Base-by-base conservation (phyloP, 2,797 vertebrate species). In the Emydoidea blandingii region DNA sequence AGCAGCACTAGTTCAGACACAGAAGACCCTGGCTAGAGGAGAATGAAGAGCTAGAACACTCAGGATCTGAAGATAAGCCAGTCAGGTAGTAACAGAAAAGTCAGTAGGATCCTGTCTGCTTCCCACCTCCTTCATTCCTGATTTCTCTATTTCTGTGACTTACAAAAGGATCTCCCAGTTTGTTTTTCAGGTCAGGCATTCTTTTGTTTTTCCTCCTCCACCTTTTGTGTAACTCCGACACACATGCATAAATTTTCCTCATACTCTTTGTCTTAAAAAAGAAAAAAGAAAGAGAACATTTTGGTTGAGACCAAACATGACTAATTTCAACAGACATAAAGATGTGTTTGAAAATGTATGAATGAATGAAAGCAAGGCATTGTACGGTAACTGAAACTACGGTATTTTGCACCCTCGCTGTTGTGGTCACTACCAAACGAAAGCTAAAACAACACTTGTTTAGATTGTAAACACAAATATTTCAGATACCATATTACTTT, bases 181-280 rank as follows among this genome's bases (percentile, higher is more conserved):
- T 44, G 12, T 59, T 96, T 93, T 53, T 74, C 89, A 88, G 86
- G 87, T 96, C 89, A 96, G 83, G 50, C 34, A 92, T 74, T 76
- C 82, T 82, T 68, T 89, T 93, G 85, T 44, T 91, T 88, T 94
- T 89, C 79, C 83, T 91, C 88, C 82, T 93, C 47, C 88, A 65
- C 34, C 18, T 68, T 68, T 68, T 21, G 62, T 21, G 62, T 37
- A 68, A 37, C 34, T 37, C 16, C 16, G 91, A 95, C 78, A 53
- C 3, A 78, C 44, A 91, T 84, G 86, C 41, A 65, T 1, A 7
- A n/a, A 72, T 91, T 93, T 95, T 89, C 41, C 12, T 11, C 25
- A 90, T 74, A n/a, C 8, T 79, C 83, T 94, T 92, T 16, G 3
- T 87, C 83, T 93, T 47, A 47, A 83, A 41, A 62, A 82, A 44